Percentiles rank a stretch among this genome's conserved stretches.
Evolutionary conservation across 2,888 invertebrate species (phyloP).

Genomic region (Frankliniella intonsa): DNA sequence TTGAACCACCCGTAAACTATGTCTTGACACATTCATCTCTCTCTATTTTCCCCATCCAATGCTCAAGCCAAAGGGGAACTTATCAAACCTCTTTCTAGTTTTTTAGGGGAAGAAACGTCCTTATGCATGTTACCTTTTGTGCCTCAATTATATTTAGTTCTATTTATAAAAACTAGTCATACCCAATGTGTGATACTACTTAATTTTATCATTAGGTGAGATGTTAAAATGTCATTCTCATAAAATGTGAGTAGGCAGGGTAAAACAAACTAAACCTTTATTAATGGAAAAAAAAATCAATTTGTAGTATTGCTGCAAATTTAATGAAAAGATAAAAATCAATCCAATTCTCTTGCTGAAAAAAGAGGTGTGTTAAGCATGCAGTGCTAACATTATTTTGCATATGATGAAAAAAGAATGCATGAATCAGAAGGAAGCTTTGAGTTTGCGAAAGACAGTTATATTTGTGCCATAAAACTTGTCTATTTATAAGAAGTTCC

Average conservation of each 20-base stretch:
- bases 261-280: not conserved
- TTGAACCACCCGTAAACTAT: not conserved
- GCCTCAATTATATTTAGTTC: constrained; percentile 8
- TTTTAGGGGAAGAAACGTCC: not conserved
- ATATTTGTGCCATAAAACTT: not conserved
- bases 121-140: not conserved
- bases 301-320: not conserved
- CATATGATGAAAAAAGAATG: not conserved
- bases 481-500: not conserved
- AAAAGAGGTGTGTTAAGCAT: not conserved
- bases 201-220: not conserved
- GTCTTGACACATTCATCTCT: not conserved
- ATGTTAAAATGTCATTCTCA: not conserved
- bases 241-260: not conserved
- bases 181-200: constrained; percentile 3
- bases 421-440: not conserved
- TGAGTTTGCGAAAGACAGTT: not conserved
- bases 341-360: not conserved
- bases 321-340: not conserved
- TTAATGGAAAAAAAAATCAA: not conserved
- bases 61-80: not conserved
- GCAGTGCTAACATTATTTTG: not conserved
- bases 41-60: not conserved
- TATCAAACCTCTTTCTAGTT: not conserved
- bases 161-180: not conserved